phyloP scores from a whole-genome alignment of 2,797 vertebrate genomes.

The Eulemur rubriventer region DNA sequence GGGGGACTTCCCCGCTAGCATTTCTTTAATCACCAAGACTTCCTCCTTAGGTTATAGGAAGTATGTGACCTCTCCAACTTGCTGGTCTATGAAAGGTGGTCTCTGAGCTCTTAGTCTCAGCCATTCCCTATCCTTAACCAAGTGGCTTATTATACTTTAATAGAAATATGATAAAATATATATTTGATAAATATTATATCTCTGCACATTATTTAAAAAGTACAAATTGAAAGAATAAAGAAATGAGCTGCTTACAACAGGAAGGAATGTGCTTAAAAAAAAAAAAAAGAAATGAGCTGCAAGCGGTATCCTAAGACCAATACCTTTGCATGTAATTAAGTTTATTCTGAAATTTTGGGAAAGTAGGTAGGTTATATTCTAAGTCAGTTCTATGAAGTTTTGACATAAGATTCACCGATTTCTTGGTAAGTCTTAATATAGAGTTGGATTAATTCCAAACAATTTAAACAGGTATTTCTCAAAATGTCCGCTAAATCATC shows the following conservation, averaged over 20 bases:
- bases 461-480: conserved; percentile 1
- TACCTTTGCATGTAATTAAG: not conserved
- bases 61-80: not conserved
- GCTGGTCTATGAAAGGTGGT: not conserved
- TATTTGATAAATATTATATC: not conserved
- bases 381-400: not conserved
- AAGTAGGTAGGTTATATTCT: not conserved
- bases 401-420: not conserved
- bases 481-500: not conserved
- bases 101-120: not conserved
- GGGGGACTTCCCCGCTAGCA: too few species aligned
- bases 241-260: not conserved
- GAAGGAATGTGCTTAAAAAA: not conserved
- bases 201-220: not conserved
- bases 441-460: not conserved
- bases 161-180: not conserved
- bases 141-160: not conserved
- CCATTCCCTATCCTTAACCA: not conserved
- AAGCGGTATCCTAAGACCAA: not conserved
- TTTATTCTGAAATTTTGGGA: not conserved
- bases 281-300: not conserved
- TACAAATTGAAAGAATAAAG: not conserved
- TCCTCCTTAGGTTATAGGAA: not conserved
- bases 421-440: not conserved
- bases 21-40: not conserved